These are phyloP conservation scores for Hydrophis major DNA, from an alignment of 2,797 vertebrate species.

Conservation along the genomic window DNA sequence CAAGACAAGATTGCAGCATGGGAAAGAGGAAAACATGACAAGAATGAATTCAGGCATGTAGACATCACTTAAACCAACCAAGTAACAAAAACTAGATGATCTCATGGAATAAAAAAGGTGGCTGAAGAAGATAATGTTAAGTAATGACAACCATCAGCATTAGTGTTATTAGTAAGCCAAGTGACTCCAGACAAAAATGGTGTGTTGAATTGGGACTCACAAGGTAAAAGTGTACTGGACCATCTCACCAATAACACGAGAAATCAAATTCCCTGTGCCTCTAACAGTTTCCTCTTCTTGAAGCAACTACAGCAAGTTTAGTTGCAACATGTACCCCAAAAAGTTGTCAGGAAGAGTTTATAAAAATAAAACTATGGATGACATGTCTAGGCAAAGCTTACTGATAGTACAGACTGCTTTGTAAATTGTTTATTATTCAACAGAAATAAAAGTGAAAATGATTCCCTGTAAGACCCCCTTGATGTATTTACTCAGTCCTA, in stretches of 20 bases:
- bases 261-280: neutral
- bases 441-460: neutral
- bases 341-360: neutral
- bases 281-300: neutral
- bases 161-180: neutral
- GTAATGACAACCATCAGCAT: neutral
- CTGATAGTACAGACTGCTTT: neutral
- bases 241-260: neutral
- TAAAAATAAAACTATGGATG: neutral
- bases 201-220: neutral
- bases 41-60: neutral
- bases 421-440: neutral
- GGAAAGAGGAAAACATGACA: neutral
- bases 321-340: neutral
- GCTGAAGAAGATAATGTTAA: neutral
- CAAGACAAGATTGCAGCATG: neutral
- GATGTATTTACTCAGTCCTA: neutral
- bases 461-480: neutral
- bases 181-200: neutral
- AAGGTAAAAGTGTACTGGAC: neutral
- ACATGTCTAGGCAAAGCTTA: neutral
- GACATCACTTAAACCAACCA: neutral
- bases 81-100: neutral
- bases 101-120: neutral
- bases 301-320: neutral